A percentile compares a stretch with the other conserved stretches of the same genome.
These are phyloP conservation scores for Shinisaurus crocodilurus DNA, from an alignment of 2,113 vertebrate genomes.

Conservation along the genomic window DNA sequence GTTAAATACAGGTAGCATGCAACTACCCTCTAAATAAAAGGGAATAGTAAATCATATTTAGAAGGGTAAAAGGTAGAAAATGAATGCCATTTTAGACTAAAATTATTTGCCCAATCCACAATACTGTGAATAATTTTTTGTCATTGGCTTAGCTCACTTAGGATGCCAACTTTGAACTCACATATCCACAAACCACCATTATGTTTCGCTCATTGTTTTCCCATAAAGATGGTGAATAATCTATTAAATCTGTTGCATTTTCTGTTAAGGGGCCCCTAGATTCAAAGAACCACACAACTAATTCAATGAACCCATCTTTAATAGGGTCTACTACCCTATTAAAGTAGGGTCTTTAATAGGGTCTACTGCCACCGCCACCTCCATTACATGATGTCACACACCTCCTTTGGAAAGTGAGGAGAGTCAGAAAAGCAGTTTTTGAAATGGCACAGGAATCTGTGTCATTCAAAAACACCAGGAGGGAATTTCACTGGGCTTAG, in stretches of 20 bases:
- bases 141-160: background rate
- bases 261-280: background rate
- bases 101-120: background rate
- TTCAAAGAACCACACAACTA: background rate
- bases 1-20: slow-evolving; percentile 32
- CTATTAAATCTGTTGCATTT: background rate
- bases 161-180: background rate
- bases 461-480: background rate
- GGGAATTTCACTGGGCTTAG: background rate
- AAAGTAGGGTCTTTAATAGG: background rate
- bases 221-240: background rate
- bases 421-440: background rate
- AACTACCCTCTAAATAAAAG: background rate
- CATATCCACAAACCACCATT: background rate
- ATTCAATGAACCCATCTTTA: background rate
- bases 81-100: slow-evolving; percentile 11
- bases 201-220: background rate
- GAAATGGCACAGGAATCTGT: background rate
- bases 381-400: background rate
- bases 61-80: slow-evolving; percentile 35
- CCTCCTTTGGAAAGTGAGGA: background rate
- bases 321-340: no score
- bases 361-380: no score
- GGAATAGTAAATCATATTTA: slow-evolving; percentile 45
- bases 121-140: background rate